Base-by-base conservation (phyloP, 2,113 vertebrate species). In the Phasianus colchicus region DNA sequence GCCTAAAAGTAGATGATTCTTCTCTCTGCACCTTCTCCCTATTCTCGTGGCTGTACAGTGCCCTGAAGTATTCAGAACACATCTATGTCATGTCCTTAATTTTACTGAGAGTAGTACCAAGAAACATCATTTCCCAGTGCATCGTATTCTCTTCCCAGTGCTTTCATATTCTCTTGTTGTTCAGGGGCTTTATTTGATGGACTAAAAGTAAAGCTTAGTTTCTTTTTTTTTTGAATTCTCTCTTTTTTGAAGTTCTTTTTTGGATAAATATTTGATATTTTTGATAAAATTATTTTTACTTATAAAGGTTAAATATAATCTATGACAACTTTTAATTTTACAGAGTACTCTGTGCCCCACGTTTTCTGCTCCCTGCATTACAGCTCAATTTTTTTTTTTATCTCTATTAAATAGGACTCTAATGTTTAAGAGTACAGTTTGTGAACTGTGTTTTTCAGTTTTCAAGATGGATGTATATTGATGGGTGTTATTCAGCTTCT, bases 31-130 rank as follows among this genome's bases (percentile, higher is more conserved):
- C 7, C 22, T 9, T n/a, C 38, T 66, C 9, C 22, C 14, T 60
- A 79, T 67, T 9, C 10, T 11, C 0, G 0, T 42, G 11, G 29
- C 18, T 1, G 1, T 64, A 30, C 65, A 27, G 63, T 85, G 21
- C 16, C 5, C 8, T 14, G 13, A 50, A 78, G 74, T 22, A 58
- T 55, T 17, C 25, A 76, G 24, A 72, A 25, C 32, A 30, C 18
- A 73, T 0, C 1, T 38, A 3, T 58, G 29, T 69, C 21, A 67
- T 75, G 17, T 17, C 29, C 74, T 77, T 81, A 1, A 36, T 83
- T 60, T 72, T 80, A 18, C 34, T 80, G 14, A 19, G 8, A 72
- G 38, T 15, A 45, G 3, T 71, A 29, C n/a, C 48, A 36, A 73
- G 17, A 81, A 82, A 30, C 5, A 11, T 27, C 88, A 18, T 22